A percentile compares a stretch with the other conserved stretches of the same genome.
Evolutionary conservation across 1,140 invertebrate genomes (phyloP).

Genomic region (Brachionus manjavacas): DNA sequence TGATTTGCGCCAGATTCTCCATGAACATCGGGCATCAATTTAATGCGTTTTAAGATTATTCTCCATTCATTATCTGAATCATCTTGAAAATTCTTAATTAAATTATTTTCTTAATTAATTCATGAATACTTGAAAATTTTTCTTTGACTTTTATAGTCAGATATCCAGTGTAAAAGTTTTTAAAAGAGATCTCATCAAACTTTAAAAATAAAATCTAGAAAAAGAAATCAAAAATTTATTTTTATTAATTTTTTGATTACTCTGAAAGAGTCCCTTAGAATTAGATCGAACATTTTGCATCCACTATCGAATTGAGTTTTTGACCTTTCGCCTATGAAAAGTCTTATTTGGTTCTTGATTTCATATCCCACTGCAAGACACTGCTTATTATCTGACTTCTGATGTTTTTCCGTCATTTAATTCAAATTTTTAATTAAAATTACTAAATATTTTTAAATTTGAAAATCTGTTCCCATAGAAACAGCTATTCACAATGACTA

Average conservation of each 20-base stretch:
- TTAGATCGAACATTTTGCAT: constrained; percentile 13
- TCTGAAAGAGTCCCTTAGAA: not conserved
- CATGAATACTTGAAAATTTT: not conserved
- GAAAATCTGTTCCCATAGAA: not conserved
- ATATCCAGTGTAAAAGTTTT: constrained; percentile 33
- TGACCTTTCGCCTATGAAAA: constrained; percentile 16
- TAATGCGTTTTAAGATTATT: not conserved
- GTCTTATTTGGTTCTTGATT: not conserved
- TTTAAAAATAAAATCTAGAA: not conserved
- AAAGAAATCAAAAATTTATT: not conserved
- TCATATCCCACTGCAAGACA: not conserved
- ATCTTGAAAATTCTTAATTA: not conserved
- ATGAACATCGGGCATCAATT: constrained; percentile 23
- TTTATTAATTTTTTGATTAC: not conserved
- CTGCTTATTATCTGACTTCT: not conserved
- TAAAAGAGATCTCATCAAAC: constrained; percentile 21
- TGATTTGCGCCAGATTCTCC: constrained; percentile 27
- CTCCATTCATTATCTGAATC: not conserved
- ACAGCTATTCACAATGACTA: not conserved
- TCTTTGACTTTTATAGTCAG: constrained; percentile 27
- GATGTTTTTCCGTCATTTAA: not conserved
- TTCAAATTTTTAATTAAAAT: not conserved
- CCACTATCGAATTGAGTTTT: constrained; percentile 29
- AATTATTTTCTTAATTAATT: not conserved
- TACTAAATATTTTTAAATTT: not conserved